These are phyloP conservation scores for Ophion slaviceki DNA, from an alignment of 2,888 invertebrate genomes.

Conservation along the genomic window DNA sequence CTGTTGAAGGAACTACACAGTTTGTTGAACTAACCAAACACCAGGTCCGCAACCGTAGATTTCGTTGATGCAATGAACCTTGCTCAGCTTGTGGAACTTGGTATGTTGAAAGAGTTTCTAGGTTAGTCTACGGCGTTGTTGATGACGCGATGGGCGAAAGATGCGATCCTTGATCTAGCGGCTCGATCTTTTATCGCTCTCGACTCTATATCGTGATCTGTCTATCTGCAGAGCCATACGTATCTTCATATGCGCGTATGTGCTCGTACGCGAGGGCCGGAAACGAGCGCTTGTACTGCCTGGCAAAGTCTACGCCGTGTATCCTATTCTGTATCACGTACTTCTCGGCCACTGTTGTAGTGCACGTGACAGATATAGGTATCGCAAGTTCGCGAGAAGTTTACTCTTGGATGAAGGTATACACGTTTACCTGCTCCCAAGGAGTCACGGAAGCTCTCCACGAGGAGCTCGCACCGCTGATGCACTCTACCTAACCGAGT, in stretches of 20 bases:
- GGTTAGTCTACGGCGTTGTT: not conserved
- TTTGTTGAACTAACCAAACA: too few species aligned
- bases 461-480: constrained; percentile 60
- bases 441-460: constrained; percentile 60
- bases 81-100: too few species aligned
- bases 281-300: constrained; percentile 74
- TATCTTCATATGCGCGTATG: constrained; percentile 11
- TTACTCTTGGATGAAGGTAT: constrained; percentile 33
- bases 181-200: constrained; percentile 68
- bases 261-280: constrained; percentile 71
- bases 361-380: constrained; percentile 37
- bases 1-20: too few species aligned
- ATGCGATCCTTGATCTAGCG: constrained; percentile 4
- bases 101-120: not conserved
- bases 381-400: constrained; percentile 44
- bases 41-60: too few species aligned
- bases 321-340: constrained; percentile 43
- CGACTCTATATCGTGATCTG: constrained; percentile 48
- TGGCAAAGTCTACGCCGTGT: constrained; percentile 28
- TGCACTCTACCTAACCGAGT: constrained; percentile 54
- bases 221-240: not conserved
- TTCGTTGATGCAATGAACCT: too few species aligned
- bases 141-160: too few species aligned
- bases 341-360: constrained; percentile 31
- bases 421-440: constrained; percentile 66